Conservation (phyloP, 1,140 invertebrate genomes). For the Drosophila nikananu region DNA sequence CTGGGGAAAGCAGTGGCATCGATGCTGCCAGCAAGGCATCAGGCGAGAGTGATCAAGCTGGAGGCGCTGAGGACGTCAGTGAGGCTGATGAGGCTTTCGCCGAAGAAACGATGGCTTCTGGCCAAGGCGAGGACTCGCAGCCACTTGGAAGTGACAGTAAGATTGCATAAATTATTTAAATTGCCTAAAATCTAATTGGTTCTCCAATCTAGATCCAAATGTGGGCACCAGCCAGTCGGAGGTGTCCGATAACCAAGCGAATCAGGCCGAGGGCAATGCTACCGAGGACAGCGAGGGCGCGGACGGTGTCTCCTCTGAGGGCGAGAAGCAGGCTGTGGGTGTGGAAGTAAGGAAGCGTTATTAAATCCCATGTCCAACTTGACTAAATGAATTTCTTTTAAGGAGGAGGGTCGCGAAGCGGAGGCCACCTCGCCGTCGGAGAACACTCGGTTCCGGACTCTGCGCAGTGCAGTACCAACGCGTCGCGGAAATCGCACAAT, state of each 20-base stretch:
- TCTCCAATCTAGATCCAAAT: slow-evolving; percentile 58
- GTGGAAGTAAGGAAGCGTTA: slow-evolving; percentile 72
- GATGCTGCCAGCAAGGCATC: slow-evolving; percentile 54
- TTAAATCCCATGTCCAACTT: background rate
- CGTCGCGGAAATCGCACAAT: slow-evolving; percentile 61
- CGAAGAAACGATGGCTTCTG: slow-evolving; percentile 60
- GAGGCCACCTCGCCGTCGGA: slow-evolving; percentile 88
- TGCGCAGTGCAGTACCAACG: slow-evolving; percentile 71
- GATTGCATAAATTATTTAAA: background rate
- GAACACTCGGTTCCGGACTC: slow-evolving; percentile 72
- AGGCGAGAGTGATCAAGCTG: slow-evolving; percentile 48
- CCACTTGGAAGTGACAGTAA: slow-evolving; percentile 63
- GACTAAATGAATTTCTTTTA: background rate
- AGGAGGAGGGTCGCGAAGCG: slow-evolving; percentile 89
- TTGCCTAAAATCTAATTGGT: background rate
- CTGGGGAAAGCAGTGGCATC: slow-evolving; percentile 38
- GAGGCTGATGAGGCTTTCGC: slow-evolving; percentile 76
- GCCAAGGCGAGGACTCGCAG: slow-evolving; percentile 64
- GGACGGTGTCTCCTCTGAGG: slow-evolving; percentile 87
- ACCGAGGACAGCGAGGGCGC: slow-evolving; percentile 83
- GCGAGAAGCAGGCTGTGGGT: slow-evolving; percentile 87
- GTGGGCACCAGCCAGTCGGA: slow-evolving; percentile 80
- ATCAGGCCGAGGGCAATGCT: slow-evolving; percentile 57
- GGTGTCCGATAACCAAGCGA: slow-evolving; percentile 71
- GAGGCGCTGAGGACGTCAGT: slow-evolving; percentile 48